These are phyloP conservation scores for Alca torda DNA, from an alignment of 2,797 vertebrate species.

Conservation along the genomic window DNA sequence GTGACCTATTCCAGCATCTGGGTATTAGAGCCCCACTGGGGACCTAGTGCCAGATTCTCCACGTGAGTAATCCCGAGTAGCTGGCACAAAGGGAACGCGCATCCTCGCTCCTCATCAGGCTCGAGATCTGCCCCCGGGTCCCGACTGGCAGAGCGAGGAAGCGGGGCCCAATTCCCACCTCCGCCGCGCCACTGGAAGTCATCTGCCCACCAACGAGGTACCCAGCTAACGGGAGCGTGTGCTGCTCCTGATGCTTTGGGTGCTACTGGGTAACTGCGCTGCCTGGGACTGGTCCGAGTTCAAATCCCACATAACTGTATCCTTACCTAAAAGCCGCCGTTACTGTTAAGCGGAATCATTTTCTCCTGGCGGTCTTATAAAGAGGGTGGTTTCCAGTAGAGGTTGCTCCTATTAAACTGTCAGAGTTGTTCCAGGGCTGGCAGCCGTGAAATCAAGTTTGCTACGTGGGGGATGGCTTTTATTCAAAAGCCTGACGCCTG, in stretches of 20 bases:
- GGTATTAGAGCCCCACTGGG: background rate
- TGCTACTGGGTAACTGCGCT: accelerated
- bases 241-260: background rate
- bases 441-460: background rate
- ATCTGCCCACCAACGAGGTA: background rate
- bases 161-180: background rate
- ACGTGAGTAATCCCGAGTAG: background rate
- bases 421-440: background rate
- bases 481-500: background rate
- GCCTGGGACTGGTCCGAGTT: background rate
- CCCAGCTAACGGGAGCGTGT: accelerated
- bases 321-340: background rate
- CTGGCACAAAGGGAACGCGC: background rate
- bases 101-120: background rate
- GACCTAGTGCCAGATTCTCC: conserved; percentile 18
- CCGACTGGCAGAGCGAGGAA: accelerated
- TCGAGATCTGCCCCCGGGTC: background rate
- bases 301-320: accelerated
- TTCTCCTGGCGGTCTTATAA: background rate
- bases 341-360: background rate
- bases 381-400: background rate
- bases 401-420: background rate
- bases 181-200: accelerated
- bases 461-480: background rate
- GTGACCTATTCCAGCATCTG: background rate